These are phyloP conservation scores for Eristalinus sepulchralis DNA, from an alignment of 2,888 invertebrate genomes.

Conservation along the genomic window DNA sequence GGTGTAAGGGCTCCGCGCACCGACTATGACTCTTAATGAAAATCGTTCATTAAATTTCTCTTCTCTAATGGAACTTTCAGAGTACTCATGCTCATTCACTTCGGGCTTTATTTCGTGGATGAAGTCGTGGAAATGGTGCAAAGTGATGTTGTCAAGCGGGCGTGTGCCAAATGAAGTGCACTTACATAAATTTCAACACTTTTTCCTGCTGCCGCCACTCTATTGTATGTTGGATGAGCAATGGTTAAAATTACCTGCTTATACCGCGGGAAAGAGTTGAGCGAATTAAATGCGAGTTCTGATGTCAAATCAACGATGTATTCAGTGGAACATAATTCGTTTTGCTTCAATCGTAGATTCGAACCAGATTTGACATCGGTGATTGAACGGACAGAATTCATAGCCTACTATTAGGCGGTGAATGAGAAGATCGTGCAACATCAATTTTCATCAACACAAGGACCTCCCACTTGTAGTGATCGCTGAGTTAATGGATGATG, in stretches of 20 bases:
- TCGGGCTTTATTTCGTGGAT: constrained; percentile 39
- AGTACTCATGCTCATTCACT: constrained; percentile 65
- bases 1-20: constrained; percentile 12
- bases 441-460: neutral
- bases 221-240: constrained; percentile 22
- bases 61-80: constrained; percentile 69
- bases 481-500: neutral
- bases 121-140: constrained; percentile 17
- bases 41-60: constrained; percentile 69
- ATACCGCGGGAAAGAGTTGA: no score
- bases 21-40: constrained; percentile 66
- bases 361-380: neutral
- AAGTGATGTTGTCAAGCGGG: constrained; percentile 51
- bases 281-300: no score
- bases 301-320: neutral
- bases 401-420: neutral
- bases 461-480: neutral
- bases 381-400: neutral
- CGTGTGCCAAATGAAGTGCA: constrained; percentile 22
- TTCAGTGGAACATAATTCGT: neutral
- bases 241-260: neutral
- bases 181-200: constrained; percentile 62
- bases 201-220: constrained; percentile 5
- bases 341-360: neutral
- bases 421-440: neutral